Conservation (phyloP, 2,113 vertebrate genomes). For the Myotis brandtii region DNA sequence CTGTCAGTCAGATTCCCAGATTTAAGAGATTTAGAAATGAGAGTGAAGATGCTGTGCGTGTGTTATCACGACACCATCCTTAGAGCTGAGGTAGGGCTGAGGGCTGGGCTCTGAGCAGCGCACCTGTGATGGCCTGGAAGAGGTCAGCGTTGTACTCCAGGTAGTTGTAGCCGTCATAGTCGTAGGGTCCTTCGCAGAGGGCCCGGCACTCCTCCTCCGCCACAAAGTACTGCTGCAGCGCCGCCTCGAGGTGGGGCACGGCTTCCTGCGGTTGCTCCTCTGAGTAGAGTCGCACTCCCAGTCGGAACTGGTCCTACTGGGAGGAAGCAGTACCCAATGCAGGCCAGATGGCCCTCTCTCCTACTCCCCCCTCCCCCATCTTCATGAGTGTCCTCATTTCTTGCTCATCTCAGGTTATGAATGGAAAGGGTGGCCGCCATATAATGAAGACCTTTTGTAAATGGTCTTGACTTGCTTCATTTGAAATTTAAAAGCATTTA, state of each 20-base stretch:
- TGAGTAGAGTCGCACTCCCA: conserved; percentile 91
- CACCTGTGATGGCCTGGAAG: conserved; percentile 94
- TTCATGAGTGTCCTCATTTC: not conserved
- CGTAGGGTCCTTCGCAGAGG: conserved; percentile 94
- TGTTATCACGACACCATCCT: not conserved
- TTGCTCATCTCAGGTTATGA: not conserved
- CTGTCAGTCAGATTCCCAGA: not conserved
- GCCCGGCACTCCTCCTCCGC: conserved; percentile 90
- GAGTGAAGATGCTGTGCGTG: not conserved
- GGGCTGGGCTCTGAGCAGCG: accelerated
- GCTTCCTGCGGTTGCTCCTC: conserved; percentile 89
- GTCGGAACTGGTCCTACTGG: conserved; percentile 90
- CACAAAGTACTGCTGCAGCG: conserved; percentile 89
- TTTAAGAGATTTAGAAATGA: not conserved
- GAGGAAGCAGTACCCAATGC: not conserved
- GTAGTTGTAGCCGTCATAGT: conserved; percentile 98
- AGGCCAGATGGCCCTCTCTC: not conserved
- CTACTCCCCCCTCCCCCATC: accelerated
- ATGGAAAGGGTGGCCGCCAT: not conserved
- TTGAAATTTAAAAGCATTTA: not conserved
- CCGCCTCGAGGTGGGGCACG: conserved; percentile 91
- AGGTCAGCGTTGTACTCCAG: conserved; percentile 97
- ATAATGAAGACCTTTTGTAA: not conserved
- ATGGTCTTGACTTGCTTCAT: not conserved
- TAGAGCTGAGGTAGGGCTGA: accelerated